Evolutionary conservation across 37 sponge, comb jelly and placozoan species (phyloP).

Genomic region (Chondrosia reniformis): DNA sequence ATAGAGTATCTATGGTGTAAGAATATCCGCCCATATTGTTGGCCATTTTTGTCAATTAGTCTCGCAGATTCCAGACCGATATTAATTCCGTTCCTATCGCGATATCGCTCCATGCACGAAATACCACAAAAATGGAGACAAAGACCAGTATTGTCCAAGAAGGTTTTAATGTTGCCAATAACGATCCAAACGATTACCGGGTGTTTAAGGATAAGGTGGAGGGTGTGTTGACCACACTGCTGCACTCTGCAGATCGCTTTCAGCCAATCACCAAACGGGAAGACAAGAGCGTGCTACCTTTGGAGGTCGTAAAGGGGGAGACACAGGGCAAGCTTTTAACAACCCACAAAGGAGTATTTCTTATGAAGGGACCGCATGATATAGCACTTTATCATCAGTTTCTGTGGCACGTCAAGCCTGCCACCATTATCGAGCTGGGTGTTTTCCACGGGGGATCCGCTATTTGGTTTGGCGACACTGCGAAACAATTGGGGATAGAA

Average conservation of each 20-base stretch:
- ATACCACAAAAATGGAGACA: too few species aligned
- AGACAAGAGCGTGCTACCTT: slow-evolving; percentile 33
- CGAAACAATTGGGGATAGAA: slow-evolving; percentile 15
- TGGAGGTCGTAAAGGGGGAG: neutral
- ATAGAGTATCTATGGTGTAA: too few species aligned
- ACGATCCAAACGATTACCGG: neutral
- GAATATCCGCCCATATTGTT: too few species aligned
- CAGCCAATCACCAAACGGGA: slow-evolving; percentile 47
- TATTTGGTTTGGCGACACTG: slow-evolving; percentile 50
- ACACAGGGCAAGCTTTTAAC: slow-evolving; percentile 23
- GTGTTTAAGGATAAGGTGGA: neutral
- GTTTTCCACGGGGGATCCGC: slow-evolving; percentile 52
- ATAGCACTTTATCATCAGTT: slow-evolving; percentile 30
- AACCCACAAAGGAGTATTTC: slow-evolving; percentile 4
- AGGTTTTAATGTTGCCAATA: too few species aligned
- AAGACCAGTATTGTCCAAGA: too few species aligned
- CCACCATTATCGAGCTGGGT: slow-evolving; percentile 65
- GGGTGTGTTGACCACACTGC: neutral
- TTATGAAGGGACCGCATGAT: slow-evolving; percentile 34
- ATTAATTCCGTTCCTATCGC: too few species aligned
- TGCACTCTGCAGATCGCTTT: slow-evolving; percentile 37
- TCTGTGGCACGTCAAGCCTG: slow-evolving; percentile 37
- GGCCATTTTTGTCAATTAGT: too few species aligned
- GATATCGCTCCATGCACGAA: too few species aligned
- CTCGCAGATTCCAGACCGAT: too few species aligned